These are phyloP conservation scores for Ciona savignyi DNA, from an alignment of 23 tunicate genomes.

Conservation along the genomic window DNA sequence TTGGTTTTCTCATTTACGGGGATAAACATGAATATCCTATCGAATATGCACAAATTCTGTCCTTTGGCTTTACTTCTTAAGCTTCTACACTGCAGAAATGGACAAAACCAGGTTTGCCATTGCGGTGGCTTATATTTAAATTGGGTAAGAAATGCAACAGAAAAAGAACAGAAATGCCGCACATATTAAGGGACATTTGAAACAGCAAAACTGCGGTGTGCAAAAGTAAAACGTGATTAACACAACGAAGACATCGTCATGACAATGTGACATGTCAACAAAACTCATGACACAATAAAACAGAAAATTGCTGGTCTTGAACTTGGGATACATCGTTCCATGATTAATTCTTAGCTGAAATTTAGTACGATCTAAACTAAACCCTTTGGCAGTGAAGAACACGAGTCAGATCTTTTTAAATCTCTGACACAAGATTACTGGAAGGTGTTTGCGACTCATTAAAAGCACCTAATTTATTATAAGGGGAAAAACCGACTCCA, in stretches of 20 bases:
- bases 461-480: background rate
- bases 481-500: background rate
- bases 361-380: too few species aligned
- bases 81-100: too few species aligned
- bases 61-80: too few species aligned
- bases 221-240: background rate
- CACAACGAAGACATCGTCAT: background rate
- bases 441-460: background rate
- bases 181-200: background rate
- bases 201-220: background rate
- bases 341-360: background rate
- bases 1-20: too few species aligned
- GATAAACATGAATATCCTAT: too few species aligned
- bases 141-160: background rate
- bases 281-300: too few species aligned
- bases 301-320: background rate
- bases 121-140: background rate
- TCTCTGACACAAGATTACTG: background rate
- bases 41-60: too few species aligned
- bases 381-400: background rate
- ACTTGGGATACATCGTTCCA: background rate
- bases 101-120: background rate
- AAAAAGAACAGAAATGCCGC: background rate
- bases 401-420: background rate
- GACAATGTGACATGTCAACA: background rate